Base-by-base conservation (phyloP, 2,113 vertebrate species). In the Zosterops borbonicus region DNA sequence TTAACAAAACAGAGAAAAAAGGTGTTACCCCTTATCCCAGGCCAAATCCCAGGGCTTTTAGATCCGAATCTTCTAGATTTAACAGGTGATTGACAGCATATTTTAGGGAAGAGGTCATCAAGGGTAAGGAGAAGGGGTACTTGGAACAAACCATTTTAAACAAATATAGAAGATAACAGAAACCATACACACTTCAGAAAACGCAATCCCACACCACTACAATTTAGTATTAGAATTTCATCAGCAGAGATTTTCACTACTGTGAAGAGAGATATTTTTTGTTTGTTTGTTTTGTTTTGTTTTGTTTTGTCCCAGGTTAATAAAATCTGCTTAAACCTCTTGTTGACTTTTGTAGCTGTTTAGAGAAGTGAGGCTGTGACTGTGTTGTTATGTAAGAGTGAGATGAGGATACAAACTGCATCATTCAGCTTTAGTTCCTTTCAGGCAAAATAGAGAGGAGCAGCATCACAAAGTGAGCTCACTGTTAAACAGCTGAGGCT, bases 371-470 rank as follows among this genome's bases (percentile, higher is more conserved):
- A 6, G 37, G 19, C 31, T 83, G 8, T 65, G 17, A 6, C 29
- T 68, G 12, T 58, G 10, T 49, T 85, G 58, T 19, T 62, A 2
- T 0, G 0, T 39, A 44, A 41, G 50, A 68, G 6, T 2, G 11
- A 73, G 23, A 17, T 50, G 47, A 41, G 29, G 29, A 14, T 55
- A 20, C 5, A 56, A 29, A 39, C 4, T 8, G 28, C 22, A 25
- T 60, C 11, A 5, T 52, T 56, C 35, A 56, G 27, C 9, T 83
- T 77, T 35, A 11, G 9, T 8, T 67, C 6, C 21, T 28, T 62
- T 46, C 46, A 46, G 24, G 24, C 35, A 53, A 64, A 27, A n/a
- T 31, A 8, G 21, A 41, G 7, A 35, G 27, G 77, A 52, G 21
- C 9, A 77, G 28, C 28, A 15, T 28, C 18, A 52, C 44, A 73